Evolutionary conservation across 64 coral and sea anemone species (phyloP).

Genomic region (Actinia tenebrosa): DNA sequence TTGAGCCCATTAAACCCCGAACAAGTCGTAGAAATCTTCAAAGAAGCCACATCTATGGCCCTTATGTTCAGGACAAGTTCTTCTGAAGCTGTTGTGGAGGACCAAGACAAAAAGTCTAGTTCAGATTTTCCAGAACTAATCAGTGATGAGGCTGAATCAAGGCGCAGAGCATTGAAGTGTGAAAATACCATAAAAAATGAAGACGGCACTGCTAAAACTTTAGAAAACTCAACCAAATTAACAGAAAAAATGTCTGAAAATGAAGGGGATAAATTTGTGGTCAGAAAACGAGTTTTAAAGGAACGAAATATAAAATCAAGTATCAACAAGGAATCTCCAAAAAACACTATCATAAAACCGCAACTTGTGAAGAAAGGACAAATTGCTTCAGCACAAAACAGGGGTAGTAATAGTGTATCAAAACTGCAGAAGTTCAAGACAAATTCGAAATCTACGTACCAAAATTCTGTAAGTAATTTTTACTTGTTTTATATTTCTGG

Average conservation of each 20-base stretch:
- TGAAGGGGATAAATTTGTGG: not conserved
- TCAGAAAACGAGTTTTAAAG: constrained; percentile 5
- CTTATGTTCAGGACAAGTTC: constrained; percentile 58
- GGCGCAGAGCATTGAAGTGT: not conserved
- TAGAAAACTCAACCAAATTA: not conserved
- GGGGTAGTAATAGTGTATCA: not conserved
- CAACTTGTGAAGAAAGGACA: not conserved
- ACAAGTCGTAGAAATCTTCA: constrained; percentile 87
- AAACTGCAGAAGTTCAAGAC: not conserved
- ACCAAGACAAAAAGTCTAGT: not conserved
- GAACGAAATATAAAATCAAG: not conserved
- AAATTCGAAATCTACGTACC: not conserved
- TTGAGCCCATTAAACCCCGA: constrained; percentile 78
- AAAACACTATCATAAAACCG: not conserved
- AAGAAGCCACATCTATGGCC: constrained; percentile 85
- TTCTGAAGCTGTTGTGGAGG: not conserved
- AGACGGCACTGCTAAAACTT: not conserved
- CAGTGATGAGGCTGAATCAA: not conserved
- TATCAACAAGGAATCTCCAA: not conserved
- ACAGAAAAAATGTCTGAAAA: not conserved
- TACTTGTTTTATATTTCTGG: not conserved
- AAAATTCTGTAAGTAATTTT: not conserved
- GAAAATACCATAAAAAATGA: not conserved
- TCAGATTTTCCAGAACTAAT: not conserved
- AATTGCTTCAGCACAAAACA: not conserved